Conservation (phyloP, 2,888 invertebrate genomes). For the Standfussiana lucernea region DNA sequence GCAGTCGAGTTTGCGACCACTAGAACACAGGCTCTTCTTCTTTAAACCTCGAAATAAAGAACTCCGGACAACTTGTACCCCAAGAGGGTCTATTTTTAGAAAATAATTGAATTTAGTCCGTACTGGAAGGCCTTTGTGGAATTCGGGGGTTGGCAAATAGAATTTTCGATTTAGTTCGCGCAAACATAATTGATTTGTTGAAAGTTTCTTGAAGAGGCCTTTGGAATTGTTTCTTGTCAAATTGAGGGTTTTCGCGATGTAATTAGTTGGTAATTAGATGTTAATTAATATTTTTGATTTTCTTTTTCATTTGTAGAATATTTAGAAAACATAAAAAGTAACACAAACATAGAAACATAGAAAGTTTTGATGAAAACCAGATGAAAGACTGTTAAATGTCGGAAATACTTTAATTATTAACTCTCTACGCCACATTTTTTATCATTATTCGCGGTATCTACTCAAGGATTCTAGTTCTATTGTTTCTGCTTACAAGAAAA, state of each 20-base stretch:
- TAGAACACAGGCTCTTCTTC: neutral
- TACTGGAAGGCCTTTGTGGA: constrained; percentile 33
- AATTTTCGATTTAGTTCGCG: constrained; percentile 40
- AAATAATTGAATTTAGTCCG: constrained; percentile 46
- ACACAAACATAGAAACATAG: no score
- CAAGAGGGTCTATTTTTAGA: constrained; percentile 52
- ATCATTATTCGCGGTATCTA: no score
- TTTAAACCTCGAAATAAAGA: constrained; percentile 42
- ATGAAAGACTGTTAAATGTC: neutral
- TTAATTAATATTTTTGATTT: neutral
- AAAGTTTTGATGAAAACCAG: neutral
- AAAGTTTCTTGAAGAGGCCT: constrained; percentile 22
- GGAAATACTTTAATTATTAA: neutral
- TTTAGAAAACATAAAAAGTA: neutral
- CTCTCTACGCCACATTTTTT: no score
- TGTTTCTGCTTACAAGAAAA: neutral
- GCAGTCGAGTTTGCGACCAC: neutral
- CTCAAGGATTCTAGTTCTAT: no score
- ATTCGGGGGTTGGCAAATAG: constrained; percentile 27
- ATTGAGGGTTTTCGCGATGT: neutral
- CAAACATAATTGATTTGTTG: constrained; percentile 54
- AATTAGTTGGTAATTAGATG: constrained; percentile 21
- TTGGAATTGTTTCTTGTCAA: constrained; percentile 41
- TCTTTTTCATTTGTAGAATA: neutral
- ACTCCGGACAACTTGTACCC: constrained; percentile 32